phyloP scores from a whole-genome alignment of 2,113 vertebrate species.

The Alethe castanea region DNA sequence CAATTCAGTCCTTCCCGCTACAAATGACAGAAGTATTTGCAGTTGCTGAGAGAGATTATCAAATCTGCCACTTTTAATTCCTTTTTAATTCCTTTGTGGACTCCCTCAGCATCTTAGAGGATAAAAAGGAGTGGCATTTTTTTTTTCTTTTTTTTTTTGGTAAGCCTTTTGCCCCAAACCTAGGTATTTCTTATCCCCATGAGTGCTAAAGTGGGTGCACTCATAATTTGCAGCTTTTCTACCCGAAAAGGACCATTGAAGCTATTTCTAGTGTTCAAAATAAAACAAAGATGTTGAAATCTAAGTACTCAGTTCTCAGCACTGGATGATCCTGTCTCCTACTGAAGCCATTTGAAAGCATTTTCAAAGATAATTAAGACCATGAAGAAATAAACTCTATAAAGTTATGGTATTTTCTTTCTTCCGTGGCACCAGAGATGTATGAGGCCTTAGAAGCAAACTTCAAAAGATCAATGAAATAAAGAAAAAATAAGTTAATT shows the following conservation, averaged over 20 bases:
- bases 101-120: background rate
- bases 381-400: background rate
- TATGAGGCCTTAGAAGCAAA: background rate
- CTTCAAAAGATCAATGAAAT: background rate
- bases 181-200: background rate
- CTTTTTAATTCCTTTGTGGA: background rate
- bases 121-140: background rate
- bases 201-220: background rate
- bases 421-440: background rate
- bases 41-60: background rate
- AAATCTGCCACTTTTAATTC: background rate
- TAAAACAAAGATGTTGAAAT: background rate
- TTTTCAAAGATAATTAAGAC: background rate
- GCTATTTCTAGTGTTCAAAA: background rate
- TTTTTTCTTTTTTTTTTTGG: background rate
- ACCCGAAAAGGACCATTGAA: background rate
- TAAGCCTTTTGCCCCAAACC: background rate
- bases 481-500: background rate
- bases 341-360: background rate
- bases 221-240: background rate
- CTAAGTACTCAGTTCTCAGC: background rate
- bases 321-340: background rate
- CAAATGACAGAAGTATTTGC: background rate
- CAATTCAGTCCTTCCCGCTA: background rate
- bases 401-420: background rate